Evolutionary conservation across 2,797 vertebrate genomes (phyloP).

Genomic region (Amblyraja radiata): DNA sequence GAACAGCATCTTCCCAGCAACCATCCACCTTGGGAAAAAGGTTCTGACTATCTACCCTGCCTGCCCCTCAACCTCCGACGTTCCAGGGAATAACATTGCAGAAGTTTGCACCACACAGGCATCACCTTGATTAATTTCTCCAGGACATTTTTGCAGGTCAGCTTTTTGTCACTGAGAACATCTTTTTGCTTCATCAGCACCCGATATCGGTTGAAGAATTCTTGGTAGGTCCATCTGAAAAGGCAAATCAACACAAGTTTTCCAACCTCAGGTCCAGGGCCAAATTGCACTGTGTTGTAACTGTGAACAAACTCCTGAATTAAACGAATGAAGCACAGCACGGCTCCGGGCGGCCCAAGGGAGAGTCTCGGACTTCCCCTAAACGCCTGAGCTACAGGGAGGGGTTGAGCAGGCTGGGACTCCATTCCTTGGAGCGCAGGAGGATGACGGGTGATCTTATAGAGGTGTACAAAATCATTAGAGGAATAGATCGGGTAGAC

Average conservation of each 20-base stretch:
- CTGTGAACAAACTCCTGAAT: too few species aligned
- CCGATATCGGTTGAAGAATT: slow-evolving; percentile 96
- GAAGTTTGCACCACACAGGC: slow-evolving; percentile 21
- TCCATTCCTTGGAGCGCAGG: too few species aligned
- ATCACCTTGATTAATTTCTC: slow-evolving; percentile 87
- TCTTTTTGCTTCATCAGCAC: slow-evolving; percentile 97
- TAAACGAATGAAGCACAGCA: background rate
- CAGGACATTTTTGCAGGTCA: slow-evolving; percentile 89
- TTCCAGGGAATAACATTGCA: background rate
- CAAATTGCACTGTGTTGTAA: background rate
- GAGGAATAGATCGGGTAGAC: too few species aligned
- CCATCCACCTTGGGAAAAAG: too few species aligned
- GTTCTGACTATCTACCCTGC: too few species aligned
- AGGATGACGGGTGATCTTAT: too few species aligned
- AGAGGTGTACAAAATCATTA: too few species aligned
- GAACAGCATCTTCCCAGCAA: too few species aligned
- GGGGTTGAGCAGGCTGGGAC: too few species aligned
- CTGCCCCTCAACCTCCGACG: too few species aligned
- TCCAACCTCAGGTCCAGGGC: background rate
- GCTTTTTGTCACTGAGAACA: slow-evolving; percentile 80
- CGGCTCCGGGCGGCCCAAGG: background rate
- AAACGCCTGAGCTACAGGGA: too few species aligned
- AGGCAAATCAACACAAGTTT: slow-evolving; percentile 39
- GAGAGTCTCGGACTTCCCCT: background rate
- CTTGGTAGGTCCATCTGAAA: slow-evolving; percentile 92